Percentiles rank a stretch among this genome's conserved stretches.
Conservation (phyloP, 2,888 invertebrate genomes). For the Leucoma salicis region DNA sequence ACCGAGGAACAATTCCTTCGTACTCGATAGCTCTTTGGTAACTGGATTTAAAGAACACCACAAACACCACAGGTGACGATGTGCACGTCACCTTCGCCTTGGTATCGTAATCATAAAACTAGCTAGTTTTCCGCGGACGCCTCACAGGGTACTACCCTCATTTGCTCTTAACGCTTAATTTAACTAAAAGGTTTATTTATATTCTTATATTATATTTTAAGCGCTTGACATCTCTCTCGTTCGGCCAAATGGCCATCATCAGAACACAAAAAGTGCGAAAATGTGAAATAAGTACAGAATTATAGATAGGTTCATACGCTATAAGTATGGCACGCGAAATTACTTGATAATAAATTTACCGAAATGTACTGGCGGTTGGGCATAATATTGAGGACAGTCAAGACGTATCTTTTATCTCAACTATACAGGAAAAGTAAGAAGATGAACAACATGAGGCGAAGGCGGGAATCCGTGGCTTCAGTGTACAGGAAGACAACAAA, state of each 20-base stretch:
- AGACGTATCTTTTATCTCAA: constrained; percentile 31
- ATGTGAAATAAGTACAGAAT: too few relatives aligned
- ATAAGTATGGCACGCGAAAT: constrained; percentile 30
- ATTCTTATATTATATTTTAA: too few relatives aligned
- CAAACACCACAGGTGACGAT: constrained; percentile 61
- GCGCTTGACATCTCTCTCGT: too few relatives aligned
- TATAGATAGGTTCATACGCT: too few relatives aligned
- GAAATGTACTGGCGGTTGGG: constrained; percentile 26
- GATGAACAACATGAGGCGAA: constrained; percentile 48
- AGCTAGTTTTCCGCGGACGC: constrained; percentile 55
- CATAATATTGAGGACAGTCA: constrained; percentile 36
- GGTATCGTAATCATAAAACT: constrained; percentile 62
- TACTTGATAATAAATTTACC: constrained; percentile 14
- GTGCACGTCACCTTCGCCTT: constrained; percentile 64
- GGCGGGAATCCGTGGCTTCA: constrained; percentile 68
- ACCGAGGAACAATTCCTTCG: constrained; percentile 15
- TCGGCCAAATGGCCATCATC: too few relatives aligned
- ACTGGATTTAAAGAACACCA: constrained; percentile 46
- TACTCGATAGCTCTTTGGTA: constrained; percentile 35
- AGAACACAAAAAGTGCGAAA: too few relatives aligned
- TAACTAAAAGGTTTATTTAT: constrained; percentile 29
- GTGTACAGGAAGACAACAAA: constrained; percentile 73
- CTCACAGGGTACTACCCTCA: constrained; percentile 49
- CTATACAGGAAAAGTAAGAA: constrained; percentile 40
- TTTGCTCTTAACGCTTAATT: constrained; percentile 22